Percentiles rank a stretch among this genome's conserved stretches.
These are phyloP conservation scores for Chionodraco myersi DNA, from an alignment of 2,113 vertebrate species.

Conservation along the genomic window DNA sequence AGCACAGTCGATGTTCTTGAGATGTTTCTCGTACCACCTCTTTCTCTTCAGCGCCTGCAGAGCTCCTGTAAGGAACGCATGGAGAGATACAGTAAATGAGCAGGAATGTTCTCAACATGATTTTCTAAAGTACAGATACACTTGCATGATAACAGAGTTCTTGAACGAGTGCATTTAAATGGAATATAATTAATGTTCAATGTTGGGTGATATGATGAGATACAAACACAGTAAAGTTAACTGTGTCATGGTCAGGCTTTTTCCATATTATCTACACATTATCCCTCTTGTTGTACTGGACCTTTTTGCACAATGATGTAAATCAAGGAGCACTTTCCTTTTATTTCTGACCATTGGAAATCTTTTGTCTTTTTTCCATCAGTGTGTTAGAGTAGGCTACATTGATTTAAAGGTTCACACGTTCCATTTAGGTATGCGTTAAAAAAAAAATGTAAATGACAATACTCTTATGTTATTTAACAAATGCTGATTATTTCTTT, in stretches of 20 bases:
- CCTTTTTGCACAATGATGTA: neutral
- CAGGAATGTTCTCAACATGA: neutral
- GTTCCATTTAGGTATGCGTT: neutral
- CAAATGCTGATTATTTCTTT: too few species aligned
- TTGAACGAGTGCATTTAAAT: too few species aligned
- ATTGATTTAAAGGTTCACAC: neutral
- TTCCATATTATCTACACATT: neutral
- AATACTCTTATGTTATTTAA: too few species aligned
- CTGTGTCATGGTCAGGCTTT: neutral
- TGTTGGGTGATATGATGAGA: too few species aligned
- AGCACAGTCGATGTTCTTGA: constrained; percentile 16
- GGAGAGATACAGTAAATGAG: neutral
- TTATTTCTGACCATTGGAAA: neutral
- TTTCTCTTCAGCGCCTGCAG: constrained; percentile 41
- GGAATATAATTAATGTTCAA: too few species aligned
- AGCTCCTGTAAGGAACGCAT: constrained; percentile 13
- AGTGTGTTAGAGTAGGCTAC: neutral
- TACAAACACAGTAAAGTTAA: too few species aligned
- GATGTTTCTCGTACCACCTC: constrained; percentile 24
- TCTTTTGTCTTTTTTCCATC: neutral
- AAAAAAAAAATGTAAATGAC: neutral
- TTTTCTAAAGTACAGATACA: too few species aligned
- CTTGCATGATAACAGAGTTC: too few species aligned
- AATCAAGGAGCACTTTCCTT: neutral
- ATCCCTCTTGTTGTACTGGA: neutral